These are phyloP conservation scores for Dendrolimus houi DNA, from an alignment of 2,888 invertebrate species.

Conservation along the genomic window DNA sequence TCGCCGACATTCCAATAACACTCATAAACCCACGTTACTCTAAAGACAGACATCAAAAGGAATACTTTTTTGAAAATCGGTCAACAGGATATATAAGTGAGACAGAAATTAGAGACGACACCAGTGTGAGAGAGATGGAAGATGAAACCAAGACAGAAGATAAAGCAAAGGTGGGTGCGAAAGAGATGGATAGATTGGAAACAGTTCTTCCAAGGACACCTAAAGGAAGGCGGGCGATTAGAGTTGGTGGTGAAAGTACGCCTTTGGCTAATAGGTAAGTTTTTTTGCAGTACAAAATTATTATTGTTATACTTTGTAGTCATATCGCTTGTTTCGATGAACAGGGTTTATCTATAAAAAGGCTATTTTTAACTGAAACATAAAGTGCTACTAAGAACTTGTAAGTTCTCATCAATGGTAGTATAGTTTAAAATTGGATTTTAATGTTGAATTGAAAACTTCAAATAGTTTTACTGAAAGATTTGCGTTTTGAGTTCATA, in stretches of 20 bases:
- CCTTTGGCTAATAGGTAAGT: constrained; percentile 38
- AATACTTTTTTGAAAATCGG: constrained; percentile 1
- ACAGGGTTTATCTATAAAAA: too few relatives aligned
- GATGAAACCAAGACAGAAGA: too few relatives aligned
- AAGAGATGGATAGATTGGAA: constrained; percentile 8
- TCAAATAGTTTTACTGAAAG: too few relatives aligned
- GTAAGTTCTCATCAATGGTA: too few relatives aligned
- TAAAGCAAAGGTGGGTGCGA: constrained; percentile 1
- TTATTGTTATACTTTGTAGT: too few relatives aligned
- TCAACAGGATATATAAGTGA: constrained; percentile 6
- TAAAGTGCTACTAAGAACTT: too few relatives aligned
- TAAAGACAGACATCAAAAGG: constrained; percentile 21
- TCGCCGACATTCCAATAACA: constrained; percentile 61
- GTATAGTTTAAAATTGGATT: too few relatives aligned
- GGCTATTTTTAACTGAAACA: too few relatives aligned
- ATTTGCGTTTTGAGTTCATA: too few relatives aligned
- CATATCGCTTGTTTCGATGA: too few relatives aligned
- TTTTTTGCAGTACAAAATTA: neutral
- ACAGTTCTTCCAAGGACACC: constrained; percentile 36
- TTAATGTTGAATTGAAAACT: too few relatives aligned
- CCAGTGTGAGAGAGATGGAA: constrained; percentile 3
- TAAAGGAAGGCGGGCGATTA: constrained; percentile 39
- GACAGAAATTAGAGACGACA: constrained; percentile 10
- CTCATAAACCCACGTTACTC: constrained; percentile 56
- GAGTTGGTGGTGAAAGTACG: constrained; percentile 33